These are phyloP conservation scores for Microcebus ravelobensis DNA, from an alignment of 2,113 vertebrate genomes.

Conservation along the genomic window DNA sequence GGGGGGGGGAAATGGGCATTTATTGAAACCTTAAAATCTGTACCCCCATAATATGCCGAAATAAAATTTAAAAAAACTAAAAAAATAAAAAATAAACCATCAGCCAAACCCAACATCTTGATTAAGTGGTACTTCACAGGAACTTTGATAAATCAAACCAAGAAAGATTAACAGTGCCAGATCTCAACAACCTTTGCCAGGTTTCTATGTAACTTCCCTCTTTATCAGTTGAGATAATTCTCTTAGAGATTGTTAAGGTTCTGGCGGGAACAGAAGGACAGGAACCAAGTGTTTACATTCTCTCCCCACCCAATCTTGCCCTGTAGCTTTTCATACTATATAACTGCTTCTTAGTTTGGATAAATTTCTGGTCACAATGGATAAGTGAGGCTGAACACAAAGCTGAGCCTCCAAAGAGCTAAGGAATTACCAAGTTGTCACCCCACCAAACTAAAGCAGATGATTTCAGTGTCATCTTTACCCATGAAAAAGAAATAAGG, in stretches of 20 bases:
- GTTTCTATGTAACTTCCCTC: not conserved
- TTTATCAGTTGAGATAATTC: not conserved
- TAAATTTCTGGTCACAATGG: not conserved
- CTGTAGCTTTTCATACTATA: too few species aligned
- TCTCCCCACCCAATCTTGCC: not conserved
- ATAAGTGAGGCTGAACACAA: not conserved
- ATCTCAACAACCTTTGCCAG: not conserved
- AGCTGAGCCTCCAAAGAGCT: not conserved
- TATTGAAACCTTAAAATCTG: too few species aligned
- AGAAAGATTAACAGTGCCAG: not conserved
- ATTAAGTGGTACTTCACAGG: not conserved
- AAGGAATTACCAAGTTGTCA: not conserved
- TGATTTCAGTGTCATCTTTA: not conserved
- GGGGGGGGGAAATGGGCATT: too few species aligned
- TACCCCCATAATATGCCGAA: too few species aligned
- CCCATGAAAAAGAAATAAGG: not conserved
- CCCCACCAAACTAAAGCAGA: not conserved
- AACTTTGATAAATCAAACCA: slow-evolving; percentile 19
- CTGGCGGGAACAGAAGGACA: not conserved
- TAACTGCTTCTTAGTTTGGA: not conserved
- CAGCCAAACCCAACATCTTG: not conserved
- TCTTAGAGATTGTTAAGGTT: not conserved
- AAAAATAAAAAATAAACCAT: not conserved
- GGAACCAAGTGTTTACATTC: not conserved
- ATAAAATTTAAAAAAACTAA: too few species aligned